These are phyloP conservation scores for Bettongia penicillata DNA, from an alignment of 2,113 vertebrate species.

Conservation along the genomic window DNA sequence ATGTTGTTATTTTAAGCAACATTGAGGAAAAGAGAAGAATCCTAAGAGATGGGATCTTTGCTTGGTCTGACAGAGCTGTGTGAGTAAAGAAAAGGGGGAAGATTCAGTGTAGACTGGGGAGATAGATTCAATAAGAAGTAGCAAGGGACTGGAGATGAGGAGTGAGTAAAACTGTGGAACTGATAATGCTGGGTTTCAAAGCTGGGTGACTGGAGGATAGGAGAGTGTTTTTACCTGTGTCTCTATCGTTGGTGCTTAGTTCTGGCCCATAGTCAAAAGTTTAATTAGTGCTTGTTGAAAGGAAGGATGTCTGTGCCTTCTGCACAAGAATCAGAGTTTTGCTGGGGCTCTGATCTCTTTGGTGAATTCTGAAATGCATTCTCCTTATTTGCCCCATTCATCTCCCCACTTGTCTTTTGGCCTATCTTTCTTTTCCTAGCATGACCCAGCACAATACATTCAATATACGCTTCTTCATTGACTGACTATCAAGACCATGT, in stretches of 20 bases:
- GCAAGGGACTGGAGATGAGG: background rate
- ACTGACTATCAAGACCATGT: background rate
- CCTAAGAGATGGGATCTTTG: background rate
- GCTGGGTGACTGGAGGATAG: background rate
- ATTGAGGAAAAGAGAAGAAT: background rate
- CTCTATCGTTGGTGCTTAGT: background rate
- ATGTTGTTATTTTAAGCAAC: background rate
- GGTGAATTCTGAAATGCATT: background rate
- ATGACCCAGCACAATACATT: background rate
- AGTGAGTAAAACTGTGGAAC: background rate
- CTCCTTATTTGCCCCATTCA: background rate
- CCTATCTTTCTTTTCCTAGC: background rate
- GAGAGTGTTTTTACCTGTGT: background rate
- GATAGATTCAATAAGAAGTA: background rate
- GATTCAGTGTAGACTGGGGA: background rate
- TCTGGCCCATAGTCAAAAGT: background rate
- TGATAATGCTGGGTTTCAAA: background rate
- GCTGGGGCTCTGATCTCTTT: background rate
- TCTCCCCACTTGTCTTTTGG: background rate
- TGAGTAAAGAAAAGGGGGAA: background rate
- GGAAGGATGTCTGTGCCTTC: background rate
- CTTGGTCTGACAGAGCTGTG: background rate
- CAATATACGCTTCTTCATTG: background rate
- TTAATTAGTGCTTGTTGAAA: background rate
- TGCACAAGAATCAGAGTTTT: background rate